Evolutionary conservation across 2,797 vertebrate genomes (phyloP).

Genomic region (Tauraco hartlaubi): DNA sequence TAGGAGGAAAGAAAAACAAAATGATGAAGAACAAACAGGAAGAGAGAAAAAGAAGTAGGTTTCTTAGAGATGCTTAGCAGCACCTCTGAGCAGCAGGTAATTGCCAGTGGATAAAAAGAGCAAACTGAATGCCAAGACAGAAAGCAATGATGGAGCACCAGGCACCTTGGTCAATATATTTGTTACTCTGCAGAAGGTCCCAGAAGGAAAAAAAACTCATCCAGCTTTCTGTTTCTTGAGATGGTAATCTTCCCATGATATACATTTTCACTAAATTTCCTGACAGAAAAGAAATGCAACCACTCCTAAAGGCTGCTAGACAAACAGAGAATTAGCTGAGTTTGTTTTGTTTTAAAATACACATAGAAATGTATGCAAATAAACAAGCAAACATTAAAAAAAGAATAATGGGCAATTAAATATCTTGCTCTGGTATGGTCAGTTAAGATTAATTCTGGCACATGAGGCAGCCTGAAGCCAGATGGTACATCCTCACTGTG

Average conservation of each 20-base stretch:
- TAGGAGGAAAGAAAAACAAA: background rate
- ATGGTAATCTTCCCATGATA: background rate
- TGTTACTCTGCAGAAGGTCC: constrained; percentile 39
- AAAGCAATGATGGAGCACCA: background rate
- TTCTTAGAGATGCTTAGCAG: background rate
- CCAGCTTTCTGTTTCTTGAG: constrained; percentile 1
- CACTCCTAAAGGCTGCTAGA: background rate
- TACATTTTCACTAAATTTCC: constrained; percentile 20
- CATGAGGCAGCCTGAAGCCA: background rate
- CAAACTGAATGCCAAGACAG: background rate
- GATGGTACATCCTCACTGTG: background rate
- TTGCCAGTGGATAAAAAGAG: constrained; percentile 11
- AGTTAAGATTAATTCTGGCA: constrained; percentile 31
- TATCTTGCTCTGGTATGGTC: background rate
- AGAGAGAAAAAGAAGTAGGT: background rate
- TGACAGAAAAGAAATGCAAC: constrained; percentile 9
- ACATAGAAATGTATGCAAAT: background rate
- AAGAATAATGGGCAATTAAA: background rate
- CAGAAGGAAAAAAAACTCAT: background rate
- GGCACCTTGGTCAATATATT: constrained; percentile 1
- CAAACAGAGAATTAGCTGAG: background rate
- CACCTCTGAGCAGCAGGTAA: background rate
- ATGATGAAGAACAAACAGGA: background rate
- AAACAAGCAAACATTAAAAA: background rate
- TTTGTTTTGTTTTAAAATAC: background rate